Conservation (phyloP, 2,888 invertebrate genomes). For the Cynaeus angustus region DNA sequence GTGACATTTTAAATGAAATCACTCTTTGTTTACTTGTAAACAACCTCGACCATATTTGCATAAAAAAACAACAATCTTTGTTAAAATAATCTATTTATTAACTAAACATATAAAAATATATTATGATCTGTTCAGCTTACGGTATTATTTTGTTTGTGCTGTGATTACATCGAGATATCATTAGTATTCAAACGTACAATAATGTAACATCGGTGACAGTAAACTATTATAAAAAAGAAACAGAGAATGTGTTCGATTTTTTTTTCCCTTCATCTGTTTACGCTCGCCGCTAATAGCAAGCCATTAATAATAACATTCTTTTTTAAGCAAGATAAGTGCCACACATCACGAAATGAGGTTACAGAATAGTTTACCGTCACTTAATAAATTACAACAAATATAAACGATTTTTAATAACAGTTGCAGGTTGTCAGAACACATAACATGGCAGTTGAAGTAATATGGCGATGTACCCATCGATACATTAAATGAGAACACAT, state of each 20-base stretch:
- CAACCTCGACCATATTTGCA: neutral
- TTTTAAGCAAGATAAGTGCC: conserved; percentile 13
- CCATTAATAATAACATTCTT: conserved; percentile 12
- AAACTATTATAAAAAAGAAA: conserved; percentile 10
- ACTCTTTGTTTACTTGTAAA: neutral
- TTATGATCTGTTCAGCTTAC: conserved; percentile 29
- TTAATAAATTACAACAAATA: conserved; percentile 36
- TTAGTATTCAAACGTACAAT: conserved; percentile 34
- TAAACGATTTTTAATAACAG: conserved; percentile 22
- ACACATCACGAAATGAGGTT: conserved; percentile 10
- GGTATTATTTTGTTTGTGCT: conserved; percentile 19
- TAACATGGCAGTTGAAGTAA: conserved; percentile 47
- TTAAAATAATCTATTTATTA: conserved; percentile 35
- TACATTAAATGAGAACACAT: neutral
- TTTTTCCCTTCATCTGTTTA: too few relatives aligned
- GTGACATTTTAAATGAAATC: neutral
- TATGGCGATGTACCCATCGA: conserved; percentile 5
- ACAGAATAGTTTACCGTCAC: conserved; percentile 27
- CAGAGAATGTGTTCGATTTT: too few relatives aligned
- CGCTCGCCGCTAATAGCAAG: too few relatives aligned
- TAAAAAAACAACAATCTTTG: conserved; percentile 7
- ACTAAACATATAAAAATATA: conserved; percentile 41
- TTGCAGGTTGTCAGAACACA: conserved; percentile 46
- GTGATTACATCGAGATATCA: conserved; percentile 19
- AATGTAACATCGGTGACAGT: conserved; percentile 25